Conservation (phyloP, 2,113 vertebrate species). For the Pelecanoides urinatrix region DNA sequence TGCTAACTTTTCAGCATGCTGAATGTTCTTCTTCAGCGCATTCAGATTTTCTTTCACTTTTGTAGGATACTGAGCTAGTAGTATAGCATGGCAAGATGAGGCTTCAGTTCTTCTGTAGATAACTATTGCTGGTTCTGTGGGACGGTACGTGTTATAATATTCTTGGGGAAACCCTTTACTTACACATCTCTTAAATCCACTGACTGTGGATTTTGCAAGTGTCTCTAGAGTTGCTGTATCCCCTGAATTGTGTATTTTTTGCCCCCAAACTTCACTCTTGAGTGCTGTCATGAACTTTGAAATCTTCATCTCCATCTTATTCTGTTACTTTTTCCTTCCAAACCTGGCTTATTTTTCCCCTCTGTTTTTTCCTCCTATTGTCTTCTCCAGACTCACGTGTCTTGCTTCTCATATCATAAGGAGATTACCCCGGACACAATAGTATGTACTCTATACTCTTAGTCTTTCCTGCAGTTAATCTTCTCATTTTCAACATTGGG, state of each 20-base stretch:
- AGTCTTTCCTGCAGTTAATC: neutral
- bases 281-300: neutral
- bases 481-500: neutral
- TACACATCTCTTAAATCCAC: neutral
- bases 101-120: neutral
- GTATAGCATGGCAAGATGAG: neutral
- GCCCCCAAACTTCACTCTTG: neutral
- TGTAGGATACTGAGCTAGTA: neutral
- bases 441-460: neutral
- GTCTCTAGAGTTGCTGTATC: neutral
- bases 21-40: neutral
- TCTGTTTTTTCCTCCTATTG: neutral
- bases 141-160: neutral
- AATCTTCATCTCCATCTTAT: neutral
- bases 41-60: neutral
- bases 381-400: neutral
- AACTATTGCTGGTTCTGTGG: neutral
- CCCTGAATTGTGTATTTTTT: neutral
- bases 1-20: neutral
- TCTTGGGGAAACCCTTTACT: neutral
- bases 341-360: neutral
- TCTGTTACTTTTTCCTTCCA: neutral
- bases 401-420: neutral
- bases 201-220: neutral
- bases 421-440: neutral